These are phyloP conservation scores for Micropoecilia bifurca DNA, from an alignment of 2,797 vertebrate species.

Conservation along the genomic window DNA sequence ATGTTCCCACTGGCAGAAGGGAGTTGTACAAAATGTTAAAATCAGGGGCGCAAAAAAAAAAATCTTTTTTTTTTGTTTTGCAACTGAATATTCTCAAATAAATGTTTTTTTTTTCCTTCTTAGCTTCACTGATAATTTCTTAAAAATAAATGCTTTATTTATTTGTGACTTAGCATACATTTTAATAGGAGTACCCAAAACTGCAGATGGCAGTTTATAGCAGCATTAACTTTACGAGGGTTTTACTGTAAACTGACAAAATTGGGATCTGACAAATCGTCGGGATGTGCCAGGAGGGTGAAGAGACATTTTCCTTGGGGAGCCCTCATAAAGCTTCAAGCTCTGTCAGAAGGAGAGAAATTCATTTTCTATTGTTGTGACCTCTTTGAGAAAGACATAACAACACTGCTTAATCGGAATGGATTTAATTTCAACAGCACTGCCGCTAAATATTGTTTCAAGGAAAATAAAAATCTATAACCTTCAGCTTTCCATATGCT, in stretches of 20 bases:
- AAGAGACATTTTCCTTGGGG: conserved; percentile 3
- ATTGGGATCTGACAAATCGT: neutral
- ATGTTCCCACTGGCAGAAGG: neutral
- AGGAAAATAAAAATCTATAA: neutral
- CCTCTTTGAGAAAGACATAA: conserved; percentile 1
- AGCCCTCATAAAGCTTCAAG: neutral
- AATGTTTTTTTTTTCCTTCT: neutral
- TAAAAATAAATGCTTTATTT: neutral
- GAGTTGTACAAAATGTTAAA: neutral
- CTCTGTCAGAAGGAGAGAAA: neutral
- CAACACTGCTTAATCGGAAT: neutral
- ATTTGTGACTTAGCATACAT: neutral
- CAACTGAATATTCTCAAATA: neutral
- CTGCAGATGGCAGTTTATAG: neutral
- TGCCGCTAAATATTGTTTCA: neutral
- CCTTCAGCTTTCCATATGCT: neutral
- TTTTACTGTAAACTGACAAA: neutral
- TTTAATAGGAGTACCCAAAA: neutral
- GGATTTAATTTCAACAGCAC: neutral
- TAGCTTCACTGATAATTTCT: neutral
- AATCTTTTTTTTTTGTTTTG: neutral
- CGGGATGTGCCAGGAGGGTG: neutral
- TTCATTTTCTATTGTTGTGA: neutral
- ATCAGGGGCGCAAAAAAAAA: neutral
- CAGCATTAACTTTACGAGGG: neutral